Evolutionary conservation across 2,797 vertebrate species (phyloP), one percentile per base, ranked within the genome.

Genomic region (Coccyzus lansbergi): DNA sequence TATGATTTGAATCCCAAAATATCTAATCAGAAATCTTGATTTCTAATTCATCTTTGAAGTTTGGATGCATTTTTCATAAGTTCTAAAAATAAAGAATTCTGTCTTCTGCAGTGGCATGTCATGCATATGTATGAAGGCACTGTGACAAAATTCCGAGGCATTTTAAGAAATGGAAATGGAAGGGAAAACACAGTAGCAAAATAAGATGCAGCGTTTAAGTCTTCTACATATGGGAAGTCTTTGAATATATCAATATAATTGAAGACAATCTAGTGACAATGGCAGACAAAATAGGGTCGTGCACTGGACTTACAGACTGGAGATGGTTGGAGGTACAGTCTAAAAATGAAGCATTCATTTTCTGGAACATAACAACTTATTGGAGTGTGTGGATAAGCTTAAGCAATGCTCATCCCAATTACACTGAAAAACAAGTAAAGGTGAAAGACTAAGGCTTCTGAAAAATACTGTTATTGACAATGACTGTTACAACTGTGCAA

Each of bases 21-120:
- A 94, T 94, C 91, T 96, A 95, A 94, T 96, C 75, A 96, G 86
- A 97, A 96, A 96, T 91, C 96, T 94, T 96, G 93, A 97, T 97
- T 97, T 97, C 95, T 97, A 97, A 98, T 97, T 97, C 78, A 96
- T 97, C 94, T 97, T 97, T 98, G 96, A 97, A 97, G 96, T 95
- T 95, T 92, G 86, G 96, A 97, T 97, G 93, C 97, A 98, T 98
- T 97, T 98, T 98, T 97, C 97, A 97, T 97, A 97, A 97, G 95
- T 91, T 87, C 91, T 97, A 98, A 98, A 97, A 97, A 95, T 96
- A 96, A 92, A 92, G 94, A 96, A 55, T 92, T 89, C 95, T 97
- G 91, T 95, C 96, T 97, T 96, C 96, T 94, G 92, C 96, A 95
- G 94, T 88, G 74, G 56, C 70, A 86, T 31, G 7, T 64, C 74